A percentile compares a stretch with the other conserved stretches of the same genome.
phyloP scores from a whole-genome alignment of 1,140 invertebrate species.

The Temnothorax nylanderi region DNA sequence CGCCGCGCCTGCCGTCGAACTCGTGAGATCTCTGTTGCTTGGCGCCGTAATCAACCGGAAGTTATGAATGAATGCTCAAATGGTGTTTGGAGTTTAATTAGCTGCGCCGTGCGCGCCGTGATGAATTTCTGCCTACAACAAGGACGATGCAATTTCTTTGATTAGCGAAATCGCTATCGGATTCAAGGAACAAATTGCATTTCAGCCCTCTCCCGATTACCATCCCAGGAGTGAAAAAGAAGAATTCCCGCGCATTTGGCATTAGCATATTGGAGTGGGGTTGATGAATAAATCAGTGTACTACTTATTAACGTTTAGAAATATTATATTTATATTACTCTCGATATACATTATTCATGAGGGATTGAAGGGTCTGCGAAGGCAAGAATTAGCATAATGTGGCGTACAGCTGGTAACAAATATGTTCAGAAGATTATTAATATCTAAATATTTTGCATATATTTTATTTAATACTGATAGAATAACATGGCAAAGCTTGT shows the following conservation, averaged over 20 bases:
- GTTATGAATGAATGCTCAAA: slow-evolving; percentile 26
- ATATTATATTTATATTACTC: slow-evolving; percentile 23
- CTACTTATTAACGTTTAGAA: slow-evolving; percentile 36
- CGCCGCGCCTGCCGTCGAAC: background rate
- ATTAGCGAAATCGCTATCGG: slow-evolving; percentile 11
- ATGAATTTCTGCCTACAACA: background rate
- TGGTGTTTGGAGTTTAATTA: slow-evolving; percentile 26
- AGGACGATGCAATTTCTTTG: background rate
- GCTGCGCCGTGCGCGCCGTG: background rate
- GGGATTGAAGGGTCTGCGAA: background rate
- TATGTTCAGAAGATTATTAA: slow-evolving; percentile 17
- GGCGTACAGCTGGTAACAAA: slow-evolving; percentile 1
- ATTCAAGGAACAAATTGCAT: background rate
- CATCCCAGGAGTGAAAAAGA: background rate
- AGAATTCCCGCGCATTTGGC: background rate
- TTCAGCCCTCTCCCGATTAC: background rate
- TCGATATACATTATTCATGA: slow-evolving; percentile 31
- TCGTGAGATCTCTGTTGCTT: slow-evolving; percentile 14
- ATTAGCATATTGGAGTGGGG: slow-evolving; percentile 10
- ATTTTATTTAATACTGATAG: slow-evolving; percentile 10
- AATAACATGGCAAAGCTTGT: background rate
- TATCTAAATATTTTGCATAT: background rate
- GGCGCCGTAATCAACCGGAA: slow-evolving; percentile 6
- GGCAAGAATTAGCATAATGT: slow-evolving; percentile 39
- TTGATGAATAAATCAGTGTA: slow-evolving; percentile 40